phyloP scores from a whole-genome alignment of 2,113 vertebrate species.

The Procavia capensis region DNA sequence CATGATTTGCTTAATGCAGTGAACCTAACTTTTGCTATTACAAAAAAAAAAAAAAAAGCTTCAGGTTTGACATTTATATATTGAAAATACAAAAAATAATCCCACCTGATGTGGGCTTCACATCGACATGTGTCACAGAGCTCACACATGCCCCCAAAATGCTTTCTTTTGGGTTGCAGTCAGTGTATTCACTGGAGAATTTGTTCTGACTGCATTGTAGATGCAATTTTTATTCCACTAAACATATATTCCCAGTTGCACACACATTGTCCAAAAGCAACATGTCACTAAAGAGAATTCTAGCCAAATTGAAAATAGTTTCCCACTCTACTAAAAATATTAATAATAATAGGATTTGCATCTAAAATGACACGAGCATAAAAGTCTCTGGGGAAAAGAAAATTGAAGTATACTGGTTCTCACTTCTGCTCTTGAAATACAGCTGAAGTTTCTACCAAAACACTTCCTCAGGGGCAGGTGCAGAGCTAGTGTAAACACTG shows the following conservation, averaged over 20 bases:
- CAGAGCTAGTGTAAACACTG: neutral
- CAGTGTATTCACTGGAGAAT: constrained; percentile 48
- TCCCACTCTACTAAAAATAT: neutral
- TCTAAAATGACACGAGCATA: neutral
- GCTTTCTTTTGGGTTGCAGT: neutral
- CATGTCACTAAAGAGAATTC: constrained; percentile 20
- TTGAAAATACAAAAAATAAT: constrained; percentile 53
- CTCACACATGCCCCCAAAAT: neutral
- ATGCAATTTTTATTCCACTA: neutral
- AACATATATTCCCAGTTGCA: neutral
- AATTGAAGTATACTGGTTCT: neutral
- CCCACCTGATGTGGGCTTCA: constrained; percentile 6
- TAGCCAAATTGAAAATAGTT: neutral
- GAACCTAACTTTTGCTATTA: constrained; percentile 26
- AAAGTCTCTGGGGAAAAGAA: neutral
- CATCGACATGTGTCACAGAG: constrained; percentile 53
- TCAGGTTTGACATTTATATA: constrained; percentile 60
- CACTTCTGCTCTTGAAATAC: neutral
- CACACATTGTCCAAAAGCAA: neutral
- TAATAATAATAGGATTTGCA: neutral
- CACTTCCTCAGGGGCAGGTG: neutral
- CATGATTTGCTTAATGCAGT: constrained; percentile 37
- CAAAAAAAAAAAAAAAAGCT: neutral
- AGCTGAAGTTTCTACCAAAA: neutral
- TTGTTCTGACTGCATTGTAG: constrained; percentile 22